Base-by-base conservation (phyloP, 2,113 vertebrate genomes). In the Pheucticus melanocephalus region DNA sequence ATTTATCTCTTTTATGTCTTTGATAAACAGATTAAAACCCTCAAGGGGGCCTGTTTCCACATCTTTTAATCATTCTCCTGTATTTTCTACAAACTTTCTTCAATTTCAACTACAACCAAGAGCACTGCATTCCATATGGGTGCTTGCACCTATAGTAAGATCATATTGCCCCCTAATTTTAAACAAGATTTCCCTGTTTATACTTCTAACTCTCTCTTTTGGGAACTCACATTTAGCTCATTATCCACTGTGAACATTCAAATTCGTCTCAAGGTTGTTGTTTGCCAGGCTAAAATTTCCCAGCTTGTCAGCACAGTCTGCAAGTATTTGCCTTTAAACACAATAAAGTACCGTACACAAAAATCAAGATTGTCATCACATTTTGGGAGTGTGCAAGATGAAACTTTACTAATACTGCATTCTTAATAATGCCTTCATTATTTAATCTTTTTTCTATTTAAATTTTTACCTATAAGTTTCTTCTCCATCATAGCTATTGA, bases 1-100 rank as follows among this genome's bases (percentile, higher is more conserved):
- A 86, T 91, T 35, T 81, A 63, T 75, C 44, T 21, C 72, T 96
- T 94, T 93, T 93, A 73, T 92, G 45, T 93, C 80, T 83, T 92
- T 93, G 80, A 92, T 93, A 92, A 95, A 23, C 51, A 68, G 17
- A 86, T 88, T 86, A 88, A 93, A 92, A 83, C n/a, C 72, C 51
- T 68, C 30, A 75, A 94, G 56, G 25, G 23, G 13, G 1, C 4
- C 21, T 78, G 21, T 78, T 95, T 91, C 69, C 19, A 75, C 81
- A 81, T 75, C 17, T 83, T 88, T 90, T 81, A 88, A 70, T 88
- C 22, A 66, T 73, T 77, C 28, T 75, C 21, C 19, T 48, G 9
- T 21, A 68, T 88, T 88, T 83, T 78, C 42, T 81, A 42, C 27
- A 83, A 51, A 64, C 10, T 75, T 86, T 28, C 60, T 81, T 12